phyloP scores from a whole-genome alignment of 2,113 vertebrate species.

The Ranitomeya imitator region DNA sequence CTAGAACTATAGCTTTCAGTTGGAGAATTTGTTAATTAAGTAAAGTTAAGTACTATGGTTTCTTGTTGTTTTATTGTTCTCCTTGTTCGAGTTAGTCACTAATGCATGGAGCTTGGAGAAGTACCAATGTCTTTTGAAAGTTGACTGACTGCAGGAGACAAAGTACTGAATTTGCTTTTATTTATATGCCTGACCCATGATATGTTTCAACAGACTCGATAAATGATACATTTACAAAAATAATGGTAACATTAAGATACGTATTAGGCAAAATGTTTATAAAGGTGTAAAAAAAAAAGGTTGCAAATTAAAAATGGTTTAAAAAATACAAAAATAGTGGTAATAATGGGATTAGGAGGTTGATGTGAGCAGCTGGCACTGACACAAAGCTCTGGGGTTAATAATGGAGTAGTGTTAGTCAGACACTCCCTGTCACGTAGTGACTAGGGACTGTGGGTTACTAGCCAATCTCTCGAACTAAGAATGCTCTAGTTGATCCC shows the following conservation, averaged over 20 bases:
- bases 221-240: background rate
- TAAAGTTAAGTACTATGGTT: constrained; percentile 43
- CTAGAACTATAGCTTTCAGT: background rate
- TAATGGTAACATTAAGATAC: background rate
- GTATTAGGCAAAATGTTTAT: too few species aligned
- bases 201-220: background rate
- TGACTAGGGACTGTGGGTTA: too few species aligned
- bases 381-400: too few species aligned
- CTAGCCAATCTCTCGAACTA: too few species aligned
- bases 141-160: background rate
- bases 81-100: constrained; percentile 19
- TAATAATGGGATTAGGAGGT: too few species aligned
- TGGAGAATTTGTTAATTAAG: constrained; percentile 34
- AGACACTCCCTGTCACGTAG: too few species aligned
- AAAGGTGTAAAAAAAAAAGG: too few species aligned
- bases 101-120: constrained; percentile 19
- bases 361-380: too few species aligned
- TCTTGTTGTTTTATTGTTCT: constrained; percentile 44
- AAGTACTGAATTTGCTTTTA: background rate
- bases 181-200: background rate
- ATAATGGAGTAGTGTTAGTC: too few species aligned
- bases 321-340: too few species aligned
- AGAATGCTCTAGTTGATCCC: too few species aligned
- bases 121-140: constrained; percentile 26
- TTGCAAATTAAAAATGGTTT: too few species aligned